phyloP scores from a whole-genome alignment of 2,888 invertebrate genomes.

The Oscheius sp. region DNA sequence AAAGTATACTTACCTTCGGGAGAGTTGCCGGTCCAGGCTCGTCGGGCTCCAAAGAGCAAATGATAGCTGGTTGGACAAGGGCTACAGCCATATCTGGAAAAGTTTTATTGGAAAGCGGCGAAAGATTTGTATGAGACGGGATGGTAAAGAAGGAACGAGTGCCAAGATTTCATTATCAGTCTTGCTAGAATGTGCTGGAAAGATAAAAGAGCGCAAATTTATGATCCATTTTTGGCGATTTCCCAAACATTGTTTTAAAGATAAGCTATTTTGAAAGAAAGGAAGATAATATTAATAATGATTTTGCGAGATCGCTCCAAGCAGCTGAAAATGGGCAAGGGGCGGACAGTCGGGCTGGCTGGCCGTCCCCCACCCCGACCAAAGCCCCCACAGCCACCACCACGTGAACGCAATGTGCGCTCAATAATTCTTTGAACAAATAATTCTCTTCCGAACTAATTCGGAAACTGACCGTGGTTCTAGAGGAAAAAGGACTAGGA shows the following conservation, averaged over 20 bases:
- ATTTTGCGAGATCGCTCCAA: background rate
- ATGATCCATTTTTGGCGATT: background rate
- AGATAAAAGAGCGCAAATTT: background rate
- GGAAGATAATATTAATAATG: background rate
- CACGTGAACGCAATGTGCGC: constrained; percentile 18
- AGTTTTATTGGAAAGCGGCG: background rate
- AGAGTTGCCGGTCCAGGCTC: constrained; percentile 24
- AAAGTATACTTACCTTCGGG: constrained; percentile 6
- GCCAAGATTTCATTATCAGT: background rate
- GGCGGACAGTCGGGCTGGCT: constrained; percentile 6
- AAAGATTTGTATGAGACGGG: background rate
- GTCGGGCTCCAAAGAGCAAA: constrained; percentile 11
- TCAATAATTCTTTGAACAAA: constrained; percentile 3
- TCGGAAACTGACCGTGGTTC: background rate
- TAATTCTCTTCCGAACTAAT: background rate
- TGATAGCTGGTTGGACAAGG: constrained; percentile 12
- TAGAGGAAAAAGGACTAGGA: background rate
- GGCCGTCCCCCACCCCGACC: too few species aligned
- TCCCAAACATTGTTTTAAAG: background rate
- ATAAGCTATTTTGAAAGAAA: background rate
- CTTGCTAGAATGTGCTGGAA: too few species aligned
- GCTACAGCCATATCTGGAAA: constrained; percentile 20
- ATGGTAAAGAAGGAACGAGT: constrained; percentile 1
- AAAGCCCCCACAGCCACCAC: background rate
- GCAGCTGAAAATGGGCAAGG: constrained; percentile 12